Conservation (phyloP, 2,888 invertebrate genomes). For the Beris morrisii region DNA sequence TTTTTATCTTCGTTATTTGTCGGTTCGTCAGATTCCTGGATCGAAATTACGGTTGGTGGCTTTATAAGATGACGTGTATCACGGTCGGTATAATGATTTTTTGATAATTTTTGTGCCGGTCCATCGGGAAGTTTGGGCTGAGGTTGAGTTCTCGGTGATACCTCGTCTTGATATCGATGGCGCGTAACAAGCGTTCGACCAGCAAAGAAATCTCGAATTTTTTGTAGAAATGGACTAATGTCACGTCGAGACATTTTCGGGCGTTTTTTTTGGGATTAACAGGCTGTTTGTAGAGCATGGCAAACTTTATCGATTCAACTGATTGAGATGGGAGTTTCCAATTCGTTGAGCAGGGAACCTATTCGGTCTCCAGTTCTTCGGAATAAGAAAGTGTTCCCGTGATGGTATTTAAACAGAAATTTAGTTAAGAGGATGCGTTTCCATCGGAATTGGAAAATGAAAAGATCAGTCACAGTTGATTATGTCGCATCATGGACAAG, state of each 20-base stretch:
- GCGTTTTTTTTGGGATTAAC: neutral
- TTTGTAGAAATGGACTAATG: conserved; percentile 8
- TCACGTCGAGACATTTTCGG: conserved; percentile 18
- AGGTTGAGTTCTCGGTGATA: conserved; percentile 5
- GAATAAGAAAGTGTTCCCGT: too few relatives aligned
- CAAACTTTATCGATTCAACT: too few relatives aligned
- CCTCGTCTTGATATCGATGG: neutral
- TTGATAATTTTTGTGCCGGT: neutral
- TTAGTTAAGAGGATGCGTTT: too few relatives aligned
- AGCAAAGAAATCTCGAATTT: conserved; percentile 14
- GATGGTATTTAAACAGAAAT: too few relatives aligned
- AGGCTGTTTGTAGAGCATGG: too few relatives aligned
- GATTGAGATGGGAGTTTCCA: too few relatives aligned
- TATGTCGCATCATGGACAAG: too few relatives aligned
- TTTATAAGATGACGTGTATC: neutral
- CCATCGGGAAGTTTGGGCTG: neutral
- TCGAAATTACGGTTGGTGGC: neutral
- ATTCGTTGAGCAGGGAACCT: too few relatives aligned
- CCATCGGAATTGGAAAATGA: too few relatives aligned
- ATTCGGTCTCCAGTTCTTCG: too few relatives aligned
- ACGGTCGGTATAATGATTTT: conserved; percentile 4
- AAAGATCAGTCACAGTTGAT: too few relatives aligned
- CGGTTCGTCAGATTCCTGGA: neutral
- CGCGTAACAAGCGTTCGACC: conserved; percentile 8
- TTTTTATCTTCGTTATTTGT: neutral